These are phyloP conservation scores for Virgularia gustaviana DNA, from an alignment of 92 coral and sea anemone genomes.

Conservation along the genomic window DNA sequence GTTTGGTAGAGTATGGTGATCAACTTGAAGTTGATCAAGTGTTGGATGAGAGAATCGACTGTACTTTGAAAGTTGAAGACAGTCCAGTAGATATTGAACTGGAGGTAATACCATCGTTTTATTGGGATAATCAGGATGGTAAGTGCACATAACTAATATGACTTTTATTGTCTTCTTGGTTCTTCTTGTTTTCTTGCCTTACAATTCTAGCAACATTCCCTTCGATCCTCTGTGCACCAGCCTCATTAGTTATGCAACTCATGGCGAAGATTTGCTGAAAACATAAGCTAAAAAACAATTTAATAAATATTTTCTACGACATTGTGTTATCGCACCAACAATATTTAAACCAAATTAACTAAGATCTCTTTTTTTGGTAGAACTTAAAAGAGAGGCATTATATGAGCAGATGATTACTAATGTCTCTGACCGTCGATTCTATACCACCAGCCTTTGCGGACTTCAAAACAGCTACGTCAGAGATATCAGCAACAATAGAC, in stretches of 20 bases:
- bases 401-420: conserved; percentile 22
- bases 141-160: no score
- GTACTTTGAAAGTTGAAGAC: conserved; percentile 19
- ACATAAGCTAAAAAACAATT: no score
- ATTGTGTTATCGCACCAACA: no score
- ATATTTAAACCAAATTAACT: neutral
- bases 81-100: conserved; percentile 31
- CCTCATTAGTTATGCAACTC: no score
- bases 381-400: conserved; percentile 3
- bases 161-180: no score
- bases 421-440: conserved; percentile 17
- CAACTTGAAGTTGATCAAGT: conserved; percentile 5
- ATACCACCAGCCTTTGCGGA: conserved; percentile 20
- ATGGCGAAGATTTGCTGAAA: no score
- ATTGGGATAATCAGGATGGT: conserved; percentile 24
- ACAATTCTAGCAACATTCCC: no score
- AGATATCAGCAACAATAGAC: neutral
- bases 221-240: no score
- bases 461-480: conserved; percentile 24
- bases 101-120: conserved; percentile 24
- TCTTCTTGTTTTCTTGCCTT: no score
- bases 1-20: conserved; percentile 5
- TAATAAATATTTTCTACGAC: no score
- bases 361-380: neutral
- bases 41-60: neutral